phyloP scores from a whole-genome alignment of 2,113 vertebrate genomes.

The Mixornis gularis region DNA sequence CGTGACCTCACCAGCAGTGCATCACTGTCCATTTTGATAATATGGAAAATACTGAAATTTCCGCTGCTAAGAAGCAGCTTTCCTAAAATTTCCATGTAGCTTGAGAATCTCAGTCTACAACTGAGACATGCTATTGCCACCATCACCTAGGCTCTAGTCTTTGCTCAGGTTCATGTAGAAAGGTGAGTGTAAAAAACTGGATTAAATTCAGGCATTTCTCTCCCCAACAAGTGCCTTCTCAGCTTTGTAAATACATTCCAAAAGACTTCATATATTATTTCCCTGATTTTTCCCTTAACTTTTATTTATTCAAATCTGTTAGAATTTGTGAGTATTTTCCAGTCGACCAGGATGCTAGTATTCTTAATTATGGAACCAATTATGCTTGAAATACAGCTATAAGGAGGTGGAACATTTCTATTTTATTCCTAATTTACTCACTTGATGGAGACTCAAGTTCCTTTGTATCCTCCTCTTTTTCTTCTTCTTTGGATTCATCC shows the following conservation, averaged over 20 bases:
- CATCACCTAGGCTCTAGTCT: not conserved
- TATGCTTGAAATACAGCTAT: not conserved
- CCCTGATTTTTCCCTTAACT: not conserved
- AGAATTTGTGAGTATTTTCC: not conserved
- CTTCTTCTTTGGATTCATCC: constrained; percentile 85
- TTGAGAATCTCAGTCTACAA: not conserved
- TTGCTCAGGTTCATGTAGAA: not conserved
- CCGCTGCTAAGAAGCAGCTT: not conserved
- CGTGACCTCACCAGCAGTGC: not conserved
- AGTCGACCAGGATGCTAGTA: not conserved
- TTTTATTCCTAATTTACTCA: constrained; percentile 58
- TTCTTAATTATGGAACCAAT: not conserved
- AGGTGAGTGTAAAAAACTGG: not conserved
- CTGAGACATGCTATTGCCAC: not conserved
- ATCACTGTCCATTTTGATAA: not conserved
- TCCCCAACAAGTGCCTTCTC: not conserved
- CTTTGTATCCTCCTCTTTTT: constrained; percentile 89
- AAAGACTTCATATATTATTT: not conserved
- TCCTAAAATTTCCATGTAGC: not conserved
- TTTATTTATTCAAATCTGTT: not conserved
- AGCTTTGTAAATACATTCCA: not conserved
- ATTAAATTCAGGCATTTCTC: not conserved
- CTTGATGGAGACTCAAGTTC: constrained; percentile 76
- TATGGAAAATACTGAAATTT: not conserved
- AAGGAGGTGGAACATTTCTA: not conserved